phyloP scores from a whole-genome alignment of 2,888 invertebrate genomes.

The Pimpla rufipes region DNA sequence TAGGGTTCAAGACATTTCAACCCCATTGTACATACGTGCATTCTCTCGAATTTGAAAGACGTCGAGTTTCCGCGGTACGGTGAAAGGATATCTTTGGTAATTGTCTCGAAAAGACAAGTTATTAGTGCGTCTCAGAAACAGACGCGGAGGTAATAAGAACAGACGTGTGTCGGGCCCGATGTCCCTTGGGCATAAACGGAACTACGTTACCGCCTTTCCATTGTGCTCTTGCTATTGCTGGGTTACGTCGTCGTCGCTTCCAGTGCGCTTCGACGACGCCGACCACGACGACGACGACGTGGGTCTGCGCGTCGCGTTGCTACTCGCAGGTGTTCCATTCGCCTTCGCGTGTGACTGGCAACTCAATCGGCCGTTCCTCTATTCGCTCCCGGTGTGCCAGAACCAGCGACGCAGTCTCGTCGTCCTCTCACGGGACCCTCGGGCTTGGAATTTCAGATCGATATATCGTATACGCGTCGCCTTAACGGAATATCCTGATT shows the following conservation, averaged over 20 bases:
- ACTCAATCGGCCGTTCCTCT: conserved; percentile 53
- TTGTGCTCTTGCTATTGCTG: conserved; percentile 1
- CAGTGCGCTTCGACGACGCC: conserved; percentile 6
- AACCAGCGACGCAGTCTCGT: conserved; percentile 41
- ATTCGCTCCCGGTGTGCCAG: conserved; percentile 49
- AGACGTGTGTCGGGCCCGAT: conserved; percentile 34
- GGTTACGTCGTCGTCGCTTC: conserved; percentile 36
- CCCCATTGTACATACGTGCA: too few relatives aligned
- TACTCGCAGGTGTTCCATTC: conserved; percentile 55
- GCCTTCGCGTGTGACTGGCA: conserved; percentile 58
- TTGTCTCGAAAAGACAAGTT: conserved; percentile 46
- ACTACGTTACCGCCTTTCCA: conserved; percentile 10
- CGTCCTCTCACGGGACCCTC: conserved; percentile 29
- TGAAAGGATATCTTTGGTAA: conserved; percentile 10
- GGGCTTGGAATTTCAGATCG: conserved; percentile 45
- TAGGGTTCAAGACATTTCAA: too few relatives aligned
- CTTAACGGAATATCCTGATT: conserved; percentile 10
- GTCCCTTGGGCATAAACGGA: conserved; percentile 33
- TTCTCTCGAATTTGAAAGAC: conserved; percentile 3
- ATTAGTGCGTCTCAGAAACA: conserved; percentile 36
- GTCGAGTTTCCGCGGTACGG: not conserved
- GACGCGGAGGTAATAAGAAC: conserved; percentile 48
- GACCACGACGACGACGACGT: conserved; percentile 5
- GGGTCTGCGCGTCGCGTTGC: not conserved
- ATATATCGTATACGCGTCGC: conserved; percentile 20